Evolutionary conservation across 2,797 vertebrate genomes (phyloP), one percentile per base, ranked within the genome.

Genomic region (Brotula barbata): DNA sequence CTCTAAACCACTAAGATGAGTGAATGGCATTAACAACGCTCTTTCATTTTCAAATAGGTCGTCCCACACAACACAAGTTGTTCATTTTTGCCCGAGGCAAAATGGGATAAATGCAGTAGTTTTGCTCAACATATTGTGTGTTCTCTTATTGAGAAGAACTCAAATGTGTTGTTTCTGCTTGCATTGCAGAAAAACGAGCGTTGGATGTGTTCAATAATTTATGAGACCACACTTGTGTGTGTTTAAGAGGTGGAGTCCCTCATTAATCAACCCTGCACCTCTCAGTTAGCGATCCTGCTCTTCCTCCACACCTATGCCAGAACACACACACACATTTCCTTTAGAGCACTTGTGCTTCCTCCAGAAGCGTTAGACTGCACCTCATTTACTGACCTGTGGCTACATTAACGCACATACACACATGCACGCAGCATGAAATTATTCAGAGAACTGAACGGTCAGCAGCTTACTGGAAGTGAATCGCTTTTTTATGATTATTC

Each of bases 191-290:
- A 48, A 37, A 51, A 73, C 42, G 31, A 28, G 42, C 71, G 71
- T 73, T 51, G 61, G 55, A 71, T 65, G 23, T 33, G 6, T 25
- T 85, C 67, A 79, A 88, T 78, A 81, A 76, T 83, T 71, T 53
- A 84, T 77, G 25, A 68, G 45, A 21, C 58, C 15, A 54, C 47
- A 55, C 11, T 40, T 60, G 52, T 40, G 60, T 28, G n/a, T 59
- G 17, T 53, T 25, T 11, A 8, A 39, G 47, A 64, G 57, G 49
- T 48, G 64, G 33, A 23, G 68, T 48, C 62, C 50, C 57, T 73
- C 16, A 76, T 80, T 71, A 82, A 75, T 81, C 67, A 68, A 39
- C 44, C 59, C 55, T 62, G 52, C 56, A 28, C 73, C 58, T 70
- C 45, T 78, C 56, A 11, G 10, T 42, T 19, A 0, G 37, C 49